Conservation (phyloP, 2,888 invertebrate genomes). For the Cosmia pyralina region DNA sequence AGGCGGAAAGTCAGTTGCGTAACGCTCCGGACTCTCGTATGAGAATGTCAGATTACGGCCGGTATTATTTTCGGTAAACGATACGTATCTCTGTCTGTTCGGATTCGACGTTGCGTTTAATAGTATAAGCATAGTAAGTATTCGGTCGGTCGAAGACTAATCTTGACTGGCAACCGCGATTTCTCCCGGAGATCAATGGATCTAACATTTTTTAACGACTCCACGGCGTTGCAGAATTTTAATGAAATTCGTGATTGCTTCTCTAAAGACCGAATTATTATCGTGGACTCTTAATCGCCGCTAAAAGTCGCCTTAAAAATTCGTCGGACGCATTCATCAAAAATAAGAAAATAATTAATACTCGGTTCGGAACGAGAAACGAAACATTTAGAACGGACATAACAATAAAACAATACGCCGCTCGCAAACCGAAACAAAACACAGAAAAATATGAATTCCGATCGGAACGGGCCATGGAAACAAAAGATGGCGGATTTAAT, state of each 20-base stretch:
- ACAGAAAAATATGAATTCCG: conserved; percentile 90
- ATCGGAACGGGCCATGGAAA: conserved; percentile 87
- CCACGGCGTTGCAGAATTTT: conserved; percentile 70
- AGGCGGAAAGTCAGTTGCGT: conserved; percentile 83
- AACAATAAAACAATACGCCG: conserved; percentile 88
- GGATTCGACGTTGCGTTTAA: conserved; percentile 83
- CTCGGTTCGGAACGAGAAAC: conserved; percentile 81
- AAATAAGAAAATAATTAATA: conserved; percentile 90
- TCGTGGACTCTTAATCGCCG: conserved; percentile 79
- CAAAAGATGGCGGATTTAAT: conserved; percentile 90
- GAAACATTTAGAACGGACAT: conserved; percentile 84
- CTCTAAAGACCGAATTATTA: conserved; percentile 79
- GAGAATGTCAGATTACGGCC: conserved; percentile 84
- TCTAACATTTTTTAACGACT: conserved; percentile 52
- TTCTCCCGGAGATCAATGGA: conserved; percentile 73
- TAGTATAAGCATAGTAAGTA: conserved; percentile 82
- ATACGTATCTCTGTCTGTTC: conserved; percentile 86
- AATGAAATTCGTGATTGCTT: conserved; percentile 82
- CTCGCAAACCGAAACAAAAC: conserved; percentile 88
- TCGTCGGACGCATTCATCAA: conserved; percentile 85
- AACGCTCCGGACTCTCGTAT: conserved; percentile 77
- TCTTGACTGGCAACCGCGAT: conserved; percentile 83
- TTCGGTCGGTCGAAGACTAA: conserved; percentile 75
- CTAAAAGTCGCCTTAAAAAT: conserved; percentile 74
- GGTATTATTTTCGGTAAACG: conserved; percentile 88